These are phyloP conservation scores for Benthosema pterotum DNA, from an alignment of 2,797 vertebrate species.

Conservation along the genomic window DNA sequence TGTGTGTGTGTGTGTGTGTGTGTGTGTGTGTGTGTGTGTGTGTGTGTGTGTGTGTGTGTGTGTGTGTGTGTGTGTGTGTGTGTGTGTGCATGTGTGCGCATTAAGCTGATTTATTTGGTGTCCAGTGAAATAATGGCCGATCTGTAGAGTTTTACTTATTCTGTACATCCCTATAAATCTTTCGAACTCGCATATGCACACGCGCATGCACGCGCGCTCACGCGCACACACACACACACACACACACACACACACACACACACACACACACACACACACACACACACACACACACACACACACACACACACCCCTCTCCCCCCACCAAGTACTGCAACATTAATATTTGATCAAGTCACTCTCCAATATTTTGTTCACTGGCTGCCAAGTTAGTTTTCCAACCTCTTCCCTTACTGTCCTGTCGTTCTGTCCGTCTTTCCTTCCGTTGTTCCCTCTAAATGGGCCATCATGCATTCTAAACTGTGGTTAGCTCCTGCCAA, in stretches of 20 bases:
- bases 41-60: conserved; percentile 1
- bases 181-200: neutral
- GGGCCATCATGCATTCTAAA: neutral
- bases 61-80: no score
- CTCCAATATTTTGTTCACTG: conserved; percentile 25
- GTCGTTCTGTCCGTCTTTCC: neutral
- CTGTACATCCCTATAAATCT: conserved; percentile 36
- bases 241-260: neutral
- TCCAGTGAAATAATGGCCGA: conserved; percentile 29
- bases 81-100: no score
- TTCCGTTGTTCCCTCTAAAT: neutral
- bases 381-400: conserved; percentile 44
- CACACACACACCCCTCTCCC: conserved; percentile 13
- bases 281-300: neutral
- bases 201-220: no score
- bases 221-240: neutral
- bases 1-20: conserved; percentile 25
- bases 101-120: conserved; percentile 44
- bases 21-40: neutral
- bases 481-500: neutral
- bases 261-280: neutral
- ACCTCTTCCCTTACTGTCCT: conserved; percentile 3
- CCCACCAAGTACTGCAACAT: conserved; percentile 37
- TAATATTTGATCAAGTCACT: conserved; percentile 53
- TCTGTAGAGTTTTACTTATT: conserved; percentile 20